phyloP scores from a whole-genome alignment of 2,888 invertebrate genomes.

The Augiades crinisus region DNA sequence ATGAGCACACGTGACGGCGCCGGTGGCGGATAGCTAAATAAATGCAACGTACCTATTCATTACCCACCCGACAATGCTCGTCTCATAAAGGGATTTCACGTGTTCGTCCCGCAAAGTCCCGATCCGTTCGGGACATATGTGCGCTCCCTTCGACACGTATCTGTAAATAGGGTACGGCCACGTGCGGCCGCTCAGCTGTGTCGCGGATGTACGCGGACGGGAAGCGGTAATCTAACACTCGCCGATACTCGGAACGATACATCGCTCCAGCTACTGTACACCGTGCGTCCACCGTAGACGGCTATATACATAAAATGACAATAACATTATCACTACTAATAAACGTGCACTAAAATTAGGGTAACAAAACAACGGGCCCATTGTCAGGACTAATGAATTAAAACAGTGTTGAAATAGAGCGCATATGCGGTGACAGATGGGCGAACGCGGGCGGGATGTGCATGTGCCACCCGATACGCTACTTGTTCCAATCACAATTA shows the following conservation, averaged over 20 bases:
- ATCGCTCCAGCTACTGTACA: constrained; percentile 31
- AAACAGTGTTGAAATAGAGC: constrained; percentile 69
- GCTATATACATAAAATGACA: constrained; percentile 13
- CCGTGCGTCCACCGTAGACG: constrained; percentile 1
- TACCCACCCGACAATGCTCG: constrained; percentile 73
- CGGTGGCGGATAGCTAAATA: constrained; percentile 80
- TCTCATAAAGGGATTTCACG: constrained; percentile 80
- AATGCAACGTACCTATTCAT: constrained; percentile 79
- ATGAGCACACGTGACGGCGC: constrained; percentile 74
- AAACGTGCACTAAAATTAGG: constrained; percentile 42
- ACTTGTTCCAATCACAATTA: constrained; percentile 67
- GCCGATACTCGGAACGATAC: constrained; percentile 53
- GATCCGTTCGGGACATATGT: constrained; percentile 80
- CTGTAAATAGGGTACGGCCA: constrained; percentile 81
- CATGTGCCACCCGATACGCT: constrained; percentile 64
- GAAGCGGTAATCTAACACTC: constrained; percentile 77
- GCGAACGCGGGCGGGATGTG: constrained; percentile 64
- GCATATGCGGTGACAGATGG: constrained; percentile 79
- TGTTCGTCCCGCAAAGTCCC: constrained; percentile 77
- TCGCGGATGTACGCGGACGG: constrained; percentile 77
- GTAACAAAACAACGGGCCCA: constrained; percentile 53
- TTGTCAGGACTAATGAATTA: constrained; percentile 74
- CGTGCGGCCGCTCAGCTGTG: constrained; percentile 79
- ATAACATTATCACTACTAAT: constrained; percentile 13
- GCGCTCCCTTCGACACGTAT: constrained; percentile 75